Conservation (phyloP, 2,797 vertebrate species). For the Sebastes diaconus region DNA sequence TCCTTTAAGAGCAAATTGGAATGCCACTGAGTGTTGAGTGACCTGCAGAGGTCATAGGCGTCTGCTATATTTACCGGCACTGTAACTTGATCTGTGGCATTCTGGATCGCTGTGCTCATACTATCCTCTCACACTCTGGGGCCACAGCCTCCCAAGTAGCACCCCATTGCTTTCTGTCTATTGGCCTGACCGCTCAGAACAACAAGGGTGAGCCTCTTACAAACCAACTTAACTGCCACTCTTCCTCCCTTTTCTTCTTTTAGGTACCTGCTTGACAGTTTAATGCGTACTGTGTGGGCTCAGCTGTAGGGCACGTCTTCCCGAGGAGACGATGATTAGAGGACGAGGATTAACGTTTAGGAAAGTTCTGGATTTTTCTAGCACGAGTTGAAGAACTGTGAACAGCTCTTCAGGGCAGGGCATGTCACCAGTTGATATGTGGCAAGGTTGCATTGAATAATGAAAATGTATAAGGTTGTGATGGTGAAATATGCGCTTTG, state of each 20-base stretch:
- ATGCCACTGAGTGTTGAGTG: slow-evolving; percentile 85
- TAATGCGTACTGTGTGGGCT: background rate
- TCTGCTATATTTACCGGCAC: slow-evolving; percentile 96
- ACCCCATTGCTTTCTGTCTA: slow-evolving; percentile 61
- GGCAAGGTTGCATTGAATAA: background rate
- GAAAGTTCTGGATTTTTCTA: slow-evolving; percentile 40
- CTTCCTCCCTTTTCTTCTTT: slow-evolving; percentile 34
- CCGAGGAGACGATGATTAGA: background rate
- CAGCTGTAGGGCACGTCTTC: slow-evolving; percentile 10
- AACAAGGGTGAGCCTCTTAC: slow-evolving; percentile 74
- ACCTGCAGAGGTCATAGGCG: slow-evolving; percentile 92
- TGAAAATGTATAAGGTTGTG: slow-evolving; percentile 1
- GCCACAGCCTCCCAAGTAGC: slow-evolving; percentile 70
- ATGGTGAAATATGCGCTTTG: background rate
- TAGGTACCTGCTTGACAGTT: slow-evolving; percentile 32
- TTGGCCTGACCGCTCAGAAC: slow-evolving; percentile 61
- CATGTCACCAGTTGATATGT: background rate
- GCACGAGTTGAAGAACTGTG: background rate
- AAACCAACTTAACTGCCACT: slow-evolving; percentile 52
- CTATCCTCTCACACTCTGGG: slow-evolving; percentile 80
- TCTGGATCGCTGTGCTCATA: slow-evolving; percentile 80
- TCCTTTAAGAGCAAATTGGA: slow-evolving; percentile 83
- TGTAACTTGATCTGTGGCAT: slow-evolving; percentile 94
- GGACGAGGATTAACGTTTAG: slow-evolving; percentile 11
- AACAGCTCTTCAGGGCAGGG: background rate